Base-by-base conservation (phyloP, 2,113 vertebrate species). In the Sula dactylatra region DNA sequence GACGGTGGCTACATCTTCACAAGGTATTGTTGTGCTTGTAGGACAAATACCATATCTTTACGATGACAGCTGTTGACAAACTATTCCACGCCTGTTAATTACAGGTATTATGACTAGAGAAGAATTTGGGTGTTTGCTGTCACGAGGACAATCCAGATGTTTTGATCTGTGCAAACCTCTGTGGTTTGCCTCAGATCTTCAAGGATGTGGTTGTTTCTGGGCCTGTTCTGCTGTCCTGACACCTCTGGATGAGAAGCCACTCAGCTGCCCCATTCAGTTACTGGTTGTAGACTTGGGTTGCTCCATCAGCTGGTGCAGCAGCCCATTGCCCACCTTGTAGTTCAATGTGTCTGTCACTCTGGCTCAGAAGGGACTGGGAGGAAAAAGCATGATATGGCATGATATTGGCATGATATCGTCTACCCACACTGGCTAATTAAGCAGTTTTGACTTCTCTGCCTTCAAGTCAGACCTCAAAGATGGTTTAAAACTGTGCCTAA, bases 21-120 rank as follows among this genome's bases (percentile, higher is more conserved):
- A 76, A 45, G 34, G 34, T 49, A 58, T 66, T 92, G 62, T 86
- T 81, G 32, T 89, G 61, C 62, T 88, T 86, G 81, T 86, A 84
- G 73, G 91, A 73, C 70, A 87, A 91, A 94, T 95, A 36, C 82
- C 78, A 82, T 42, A 58, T 66, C 73, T 94, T 95, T 93, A 85
- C 6, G 20, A 95, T 95, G 92, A 91, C 88, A 97, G 42, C 95
- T 94, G 95, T 95, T 97, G 94, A 94, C 86, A 91, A 97, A 95
- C 62, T 69, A 29, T 94, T 95, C 91, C 93, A 94, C 95, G 90
- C 96, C 93, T 95, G 36, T 58, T 96, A 97, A 97, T 97, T 96
- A 97, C 9, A n/a, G 62, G 66, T 85, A 15, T 95, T 94, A 58
- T 2, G 4, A 87, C 84, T 13, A 88, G 78, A 91, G 88, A 95